phyloP scores from a whole-genome alignment of 2,888 invertebrate species.

The Nebria salina region DNA sequence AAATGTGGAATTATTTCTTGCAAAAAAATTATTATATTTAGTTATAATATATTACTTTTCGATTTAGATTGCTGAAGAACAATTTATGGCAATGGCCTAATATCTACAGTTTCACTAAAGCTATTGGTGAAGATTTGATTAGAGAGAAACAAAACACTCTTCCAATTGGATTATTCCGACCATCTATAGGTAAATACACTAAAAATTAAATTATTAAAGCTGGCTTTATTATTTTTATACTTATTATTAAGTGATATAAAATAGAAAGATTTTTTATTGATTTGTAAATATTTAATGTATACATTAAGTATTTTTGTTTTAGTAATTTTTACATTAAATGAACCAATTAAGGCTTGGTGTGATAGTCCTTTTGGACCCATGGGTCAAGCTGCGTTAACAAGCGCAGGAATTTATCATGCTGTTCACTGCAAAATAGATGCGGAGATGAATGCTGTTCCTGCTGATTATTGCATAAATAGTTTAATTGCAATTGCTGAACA shows the following conservation, averaged over 20 bases:
- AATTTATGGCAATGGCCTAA: conserved; percentile 63
- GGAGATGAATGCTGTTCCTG: neutral
- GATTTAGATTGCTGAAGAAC: neutral
- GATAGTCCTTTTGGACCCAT: neutral
- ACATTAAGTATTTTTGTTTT: neutral
- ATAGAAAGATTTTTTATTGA: neutral
- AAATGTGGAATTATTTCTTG: neutral
- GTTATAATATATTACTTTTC: neutral
- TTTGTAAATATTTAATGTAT: neutral
- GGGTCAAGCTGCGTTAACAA: neutral
- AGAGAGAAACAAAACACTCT: conserved; percentile 67
- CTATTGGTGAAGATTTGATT: conserved; percentile 72
- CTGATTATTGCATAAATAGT: neutral
- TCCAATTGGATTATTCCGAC: conserved; percentile 74
- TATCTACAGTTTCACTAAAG: conserved; percentile 78
- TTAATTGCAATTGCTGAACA: neutral
- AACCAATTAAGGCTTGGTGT: neutral
- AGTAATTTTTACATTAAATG: neutral
- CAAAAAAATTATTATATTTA: neutral
- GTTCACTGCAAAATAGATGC: neutral
- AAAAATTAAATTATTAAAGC: neutral
- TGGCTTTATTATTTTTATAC: too few relatives aligned
- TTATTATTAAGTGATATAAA: too few relatives aligned
- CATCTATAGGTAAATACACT: conserved; percentile 66
- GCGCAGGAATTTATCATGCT: neutral